Base-by-base conservation (phyloP, 92 coral and sea anemone genomes). In the Zoanthus sociatus region DNA sequence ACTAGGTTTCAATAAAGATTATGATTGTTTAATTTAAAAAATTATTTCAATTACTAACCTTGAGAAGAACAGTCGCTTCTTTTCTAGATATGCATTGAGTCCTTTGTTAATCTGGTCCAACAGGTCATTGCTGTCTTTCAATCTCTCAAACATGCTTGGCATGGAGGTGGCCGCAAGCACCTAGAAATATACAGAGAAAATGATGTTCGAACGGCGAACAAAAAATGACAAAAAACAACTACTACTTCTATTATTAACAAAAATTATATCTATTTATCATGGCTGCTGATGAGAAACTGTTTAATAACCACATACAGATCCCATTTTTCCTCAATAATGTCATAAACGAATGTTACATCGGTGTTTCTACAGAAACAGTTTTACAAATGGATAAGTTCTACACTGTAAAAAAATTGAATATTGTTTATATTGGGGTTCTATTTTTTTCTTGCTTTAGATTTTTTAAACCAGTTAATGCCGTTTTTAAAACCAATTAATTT, bases 81-180 rank as follows among this genome's bases (percentile, higher is more conserved):
- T 97, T 89, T 97, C 99, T 77, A 97, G 87, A 87, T 97, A 97
- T 18, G 99, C 99, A 74, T 97, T 97, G 37, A 97, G 90, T 66
- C 99, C 99, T 83, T 97, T 97, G 92, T 97, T 97, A 69, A 97
- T 97, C 89, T 97, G 92, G 84, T 97, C 99, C 18, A 97, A 93
- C 66, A 97, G 90, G 66, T 87, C 93, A 71, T 95, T 97, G 72
- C 99, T 97, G 94, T 97, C 99, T 77, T 86, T 90, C 47, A 97
- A 88, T 37, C 99, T 88, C 0, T 97, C 99, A 87, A 86, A 91
- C 99, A 97, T 97, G 51, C 97, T 92, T 11, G 99, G 94, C 99
- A 97, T 97, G 9, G 99, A 90, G 10, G 99, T 97, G 26, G 99
- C 98, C n/a, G 98, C 91, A 47, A 97, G 93, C 30, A 97, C 99